A percentile compares a stretch with the other conserved stretches of the same genome.
These are phyloP conservation scores for Amphibalanus amphitrite DNA, from an alignment of 1,140 invertebrate species.

Conservation along the genomic window DNA sequence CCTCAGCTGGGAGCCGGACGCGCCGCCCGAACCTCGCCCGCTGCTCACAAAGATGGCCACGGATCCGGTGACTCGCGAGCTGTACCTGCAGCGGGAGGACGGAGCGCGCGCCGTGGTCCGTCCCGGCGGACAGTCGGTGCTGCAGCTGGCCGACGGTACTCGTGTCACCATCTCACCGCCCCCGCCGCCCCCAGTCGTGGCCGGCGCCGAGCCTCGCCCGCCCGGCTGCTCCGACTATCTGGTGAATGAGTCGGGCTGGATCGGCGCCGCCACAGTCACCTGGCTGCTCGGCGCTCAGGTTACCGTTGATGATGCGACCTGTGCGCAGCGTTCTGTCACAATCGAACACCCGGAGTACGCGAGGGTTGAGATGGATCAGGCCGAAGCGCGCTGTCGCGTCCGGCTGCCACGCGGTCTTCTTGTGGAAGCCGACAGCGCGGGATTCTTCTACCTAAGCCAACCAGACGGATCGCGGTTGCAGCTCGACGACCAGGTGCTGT, in stretches of 20 bases:
- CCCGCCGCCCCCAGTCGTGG: neutral
- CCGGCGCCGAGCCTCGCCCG: neutral
- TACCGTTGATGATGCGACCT: neutral
- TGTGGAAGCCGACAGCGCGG: neutral
- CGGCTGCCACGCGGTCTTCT: neutral
- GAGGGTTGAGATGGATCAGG: neutral
- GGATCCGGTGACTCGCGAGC: neutral
- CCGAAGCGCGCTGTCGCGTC: neutral
- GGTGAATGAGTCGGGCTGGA: neutral
- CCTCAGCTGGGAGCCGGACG: neutral
- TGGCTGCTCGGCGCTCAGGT: neutral
- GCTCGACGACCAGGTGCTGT: neutral
- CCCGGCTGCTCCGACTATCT: neutral
- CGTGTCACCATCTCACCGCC: neutral
- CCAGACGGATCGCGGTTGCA: neutral
- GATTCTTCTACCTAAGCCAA: neutral
- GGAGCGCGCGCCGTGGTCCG: neutral
- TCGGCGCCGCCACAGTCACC: neutral
- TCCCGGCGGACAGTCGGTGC: neutral
- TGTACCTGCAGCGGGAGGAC: slow-evolving; percentile 1
- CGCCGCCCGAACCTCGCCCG: neutral
- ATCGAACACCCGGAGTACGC: neutral
- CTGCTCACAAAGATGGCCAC: neutral
- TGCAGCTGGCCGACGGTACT: neutral
- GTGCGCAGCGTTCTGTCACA: neutral